Base-by-base conservation (phyloP, 2,888 invertebrate genomes). In the Junonia oenone region DNA sequence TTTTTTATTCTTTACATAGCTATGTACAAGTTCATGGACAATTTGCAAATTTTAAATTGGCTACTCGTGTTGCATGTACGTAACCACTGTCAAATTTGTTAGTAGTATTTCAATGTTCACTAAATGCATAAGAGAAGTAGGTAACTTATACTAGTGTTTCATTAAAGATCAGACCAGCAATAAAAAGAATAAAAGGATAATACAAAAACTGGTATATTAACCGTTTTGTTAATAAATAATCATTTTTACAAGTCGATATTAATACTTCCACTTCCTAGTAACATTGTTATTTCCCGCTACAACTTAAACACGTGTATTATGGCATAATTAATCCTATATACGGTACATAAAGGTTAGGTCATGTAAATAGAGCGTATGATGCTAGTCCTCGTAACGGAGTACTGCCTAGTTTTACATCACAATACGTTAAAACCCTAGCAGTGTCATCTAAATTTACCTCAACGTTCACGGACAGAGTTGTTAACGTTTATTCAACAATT, bases 391-490 rank as follows among this genome's bases (percentile, higher is more conserved):
- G 27, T 58, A 46, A 37, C 22, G 31, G 33, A 38, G 40, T 51
- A 55, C 43, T 47, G 46, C n/a, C 53, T 46, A 15, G 37, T 45
- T 51, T 45, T 45, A 31, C 35, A 49, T 17, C 35, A 45, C 26
- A 46, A 33, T 37, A 35, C 47, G 53, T 19, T 58, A 49, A 51
- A 55, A 49, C 51, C 49, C 31, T 51, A 45, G 33, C 51, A 52
- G 35, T 54, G 58, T 37, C 45, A 55, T 58, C 51, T 55, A 58
- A 55, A 52, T 55, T 52, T 55, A 52, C 48, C 49, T 58, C 49
- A 13, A 8, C 29, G 51, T 51, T 59, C 61, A 61, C 38, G 61
- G 59, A 48, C 59, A 45, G 55, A 63, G 37, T 57, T 48, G 50
- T 63, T 61, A 60, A 31, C 53, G 51, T 54, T 55, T 33, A 43